Evolutionary conservation across 1,140 invertebrate genomes (phyloP), one percentile per base, ranked within the genome.

Genomic region (Drosophila melanica): DNA sequence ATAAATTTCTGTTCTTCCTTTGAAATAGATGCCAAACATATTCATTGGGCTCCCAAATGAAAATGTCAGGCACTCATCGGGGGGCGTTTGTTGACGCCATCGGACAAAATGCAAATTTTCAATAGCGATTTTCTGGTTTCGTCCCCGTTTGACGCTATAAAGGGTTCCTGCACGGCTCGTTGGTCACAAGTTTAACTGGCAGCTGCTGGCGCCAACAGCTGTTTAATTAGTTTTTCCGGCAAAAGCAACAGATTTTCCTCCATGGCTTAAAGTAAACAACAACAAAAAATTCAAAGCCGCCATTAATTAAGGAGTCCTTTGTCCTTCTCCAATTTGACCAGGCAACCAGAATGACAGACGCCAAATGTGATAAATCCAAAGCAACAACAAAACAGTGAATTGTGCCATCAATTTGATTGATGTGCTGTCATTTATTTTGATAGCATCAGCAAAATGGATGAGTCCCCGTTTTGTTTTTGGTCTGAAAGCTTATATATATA

Each of bases 151-250:
- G 35, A 16, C 47, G 51, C 27, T 30, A 57, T 39, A 63, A 59
- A 69, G 66, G 71, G 65, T 55, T 69, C 65, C 44, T 27, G 2
- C 44, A 74, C 47, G 71, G 35, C 51, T 74, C 71, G 71, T 74
- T 69, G 71, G 16, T 4, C 59, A 16, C 50, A 64, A 48, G 30
- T 64, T 67, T 8, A 53, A 47, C 39, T 37, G 54, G 27, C 65
- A 64, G 18, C 50, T 51, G 58, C 73, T 59, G 63, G 62, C 48
- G 60, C 23, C 65, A 55, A 59, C 53, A 57, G 70, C 47, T 54
- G 62, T 77, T 72, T 75, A 78, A 77, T 81, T 81, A 81, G 75
- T 81, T 81, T 81, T 69, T 59, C 69, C 69, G 75, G 47, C 58
- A 53, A 60, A 41, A 81, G 58, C 63, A 68, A 75, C 73, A 79